A percentile compares a stretch with the other conserved stretches of the same genome.
phyloP scores from a whole-genome alignment of 2,888 invertebrate species.

The Sarcophaga carnaria region DNA sequence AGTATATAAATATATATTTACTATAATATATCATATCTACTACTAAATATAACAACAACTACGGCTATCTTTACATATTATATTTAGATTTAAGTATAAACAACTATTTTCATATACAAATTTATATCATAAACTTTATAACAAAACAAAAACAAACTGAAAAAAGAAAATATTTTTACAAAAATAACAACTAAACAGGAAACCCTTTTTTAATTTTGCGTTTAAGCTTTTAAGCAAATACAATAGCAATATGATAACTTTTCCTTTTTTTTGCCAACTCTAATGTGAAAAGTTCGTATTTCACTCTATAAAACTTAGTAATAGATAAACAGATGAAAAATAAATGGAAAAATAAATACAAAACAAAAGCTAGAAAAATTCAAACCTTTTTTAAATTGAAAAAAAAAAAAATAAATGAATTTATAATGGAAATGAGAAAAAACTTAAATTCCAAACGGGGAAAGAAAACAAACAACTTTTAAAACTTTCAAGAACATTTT shows the following conservation, averaged over 20 bases:
- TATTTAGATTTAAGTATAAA: neutral
- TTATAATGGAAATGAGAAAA: neutral
- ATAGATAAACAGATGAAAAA: no score
- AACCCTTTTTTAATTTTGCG: neutral
- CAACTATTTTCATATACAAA: constrained; percentile 26
- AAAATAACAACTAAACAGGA: neutral
- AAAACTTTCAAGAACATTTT: neutral
- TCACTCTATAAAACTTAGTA: no score
- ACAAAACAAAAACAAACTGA: neutral
- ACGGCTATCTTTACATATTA: neutral
- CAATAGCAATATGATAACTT: no score
- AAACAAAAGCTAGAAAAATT: no score
- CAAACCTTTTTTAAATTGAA: no score
- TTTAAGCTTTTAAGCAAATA: no score
- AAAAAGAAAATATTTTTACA: neutral
- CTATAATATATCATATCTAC: no score
- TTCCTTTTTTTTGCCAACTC: no score
- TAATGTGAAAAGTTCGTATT: no score
- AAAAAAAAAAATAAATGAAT: no score
- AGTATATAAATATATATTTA: neutral
- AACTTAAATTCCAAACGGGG: neutral
- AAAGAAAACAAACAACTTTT: neutral
- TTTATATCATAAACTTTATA: neutral
- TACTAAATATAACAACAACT: neutral
- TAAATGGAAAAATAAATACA: no score